A percentile compares a stretch with the other conserved stretches of the same genome.
Evolutionary conservation across 2,113 vertebrate species (phyloP).

Genomic region (Chamaetylas fuelleborni): DNA sequence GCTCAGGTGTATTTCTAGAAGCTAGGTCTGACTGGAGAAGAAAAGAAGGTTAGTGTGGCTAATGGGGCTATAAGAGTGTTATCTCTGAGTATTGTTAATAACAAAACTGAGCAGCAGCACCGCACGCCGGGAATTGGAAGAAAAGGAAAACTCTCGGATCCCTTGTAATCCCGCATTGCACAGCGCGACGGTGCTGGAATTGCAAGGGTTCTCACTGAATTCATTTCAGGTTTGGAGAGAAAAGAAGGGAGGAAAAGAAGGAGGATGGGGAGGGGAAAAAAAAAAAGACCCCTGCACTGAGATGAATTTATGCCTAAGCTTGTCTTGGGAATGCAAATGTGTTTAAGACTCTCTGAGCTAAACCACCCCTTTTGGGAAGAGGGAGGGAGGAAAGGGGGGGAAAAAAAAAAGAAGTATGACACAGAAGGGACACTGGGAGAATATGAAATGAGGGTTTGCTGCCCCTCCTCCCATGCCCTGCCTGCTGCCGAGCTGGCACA

Average conservation of each 20-base stretch:
- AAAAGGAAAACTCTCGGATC: background rate
- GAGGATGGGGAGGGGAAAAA: background rate
- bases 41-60: background rate
- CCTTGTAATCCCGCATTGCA: background rate
- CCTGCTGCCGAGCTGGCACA: background rate
- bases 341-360: conserved; percentile 51
- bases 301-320: conserved; percentile 66
- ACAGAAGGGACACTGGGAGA: conserved; percentile 30
- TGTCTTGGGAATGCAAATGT: conserved; percentile 69
- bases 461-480: conserved; percentile 19
- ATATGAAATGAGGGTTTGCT: conserved; percentile 26
- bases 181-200: background rate
- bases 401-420: background rate
- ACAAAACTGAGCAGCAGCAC: background rate
- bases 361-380: conserved; percentile 44
- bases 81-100: background rate
- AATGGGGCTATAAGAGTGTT: background rate
- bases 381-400: background rate
- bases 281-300: conserved; percentile 23
- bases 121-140: background rate
- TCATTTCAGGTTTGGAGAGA: conserved; percentile 20
- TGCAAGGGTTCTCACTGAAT: conserved; percentile 28
- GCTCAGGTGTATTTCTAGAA: background rate
- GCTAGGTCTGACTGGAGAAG: background rate
- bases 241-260: conserved; percentile 3